A percentile compares a stretch with the other conserved stretches of the same genome.
These are phyloP conservation scores for Lypha dubia DNA, from an alignment of 2,888 invertebrate genomes.

Conservation along the genomic window DNA sequence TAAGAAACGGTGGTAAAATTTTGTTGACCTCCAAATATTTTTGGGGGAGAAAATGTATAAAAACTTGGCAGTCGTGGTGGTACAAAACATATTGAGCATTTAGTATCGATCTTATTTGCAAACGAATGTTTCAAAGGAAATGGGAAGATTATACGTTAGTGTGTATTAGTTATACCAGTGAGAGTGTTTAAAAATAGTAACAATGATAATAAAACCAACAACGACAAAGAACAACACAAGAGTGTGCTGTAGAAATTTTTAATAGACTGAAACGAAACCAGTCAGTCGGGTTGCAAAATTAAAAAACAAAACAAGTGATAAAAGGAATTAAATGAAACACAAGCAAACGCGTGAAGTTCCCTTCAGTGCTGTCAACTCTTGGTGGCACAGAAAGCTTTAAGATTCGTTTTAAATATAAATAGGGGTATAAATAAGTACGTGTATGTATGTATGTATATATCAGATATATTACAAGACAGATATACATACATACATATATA, in stretches of 20 bases:
- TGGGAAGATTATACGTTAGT: slow-evolving; percentile 1
- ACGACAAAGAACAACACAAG: slow-evolving; percentile 30
- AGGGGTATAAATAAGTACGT: too few relatives aligned
- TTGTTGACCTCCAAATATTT: too few relatives aligned
- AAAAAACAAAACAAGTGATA: slow-evolving; percentile 15
- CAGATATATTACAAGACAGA: too few relatives aligned
- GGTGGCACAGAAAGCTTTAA: not conserved
- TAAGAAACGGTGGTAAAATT: too few relatives aligned
- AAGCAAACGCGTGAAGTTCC: not conserved
- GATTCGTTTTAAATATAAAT: not conserved
- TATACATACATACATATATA: too few relatives aligned
- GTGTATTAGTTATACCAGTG: slow-evolving; percentile 25
- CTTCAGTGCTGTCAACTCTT: slow-evolving; percentile 7
- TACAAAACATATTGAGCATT: too few relatives aligned
- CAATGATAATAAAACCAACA: slow-evolving; percentile 2
- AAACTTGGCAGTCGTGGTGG: too few relatives aligned
- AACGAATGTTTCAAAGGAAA: slow-evolving; percentile 56
- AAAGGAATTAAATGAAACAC: slow-evolving; percentile 35
- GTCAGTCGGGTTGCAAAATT: slow-evolving; percentile 29
- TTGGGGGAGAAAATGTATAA: too few relatives aligned
- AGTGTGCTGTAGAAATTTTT: slow-evolving; percentile 43
- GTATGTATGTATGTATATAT: too few relatives aligned
- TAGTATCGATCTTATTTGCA: slow-evolving; percentile 47
- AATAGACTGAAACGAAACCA: slow-evolving; percentile 62
- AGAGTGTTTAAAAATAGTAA: slow-evolving; percentile 70